Conservation (phyloP, 2,888 invertebrate species). For the Drosophila quasianomalipes region DNA sequence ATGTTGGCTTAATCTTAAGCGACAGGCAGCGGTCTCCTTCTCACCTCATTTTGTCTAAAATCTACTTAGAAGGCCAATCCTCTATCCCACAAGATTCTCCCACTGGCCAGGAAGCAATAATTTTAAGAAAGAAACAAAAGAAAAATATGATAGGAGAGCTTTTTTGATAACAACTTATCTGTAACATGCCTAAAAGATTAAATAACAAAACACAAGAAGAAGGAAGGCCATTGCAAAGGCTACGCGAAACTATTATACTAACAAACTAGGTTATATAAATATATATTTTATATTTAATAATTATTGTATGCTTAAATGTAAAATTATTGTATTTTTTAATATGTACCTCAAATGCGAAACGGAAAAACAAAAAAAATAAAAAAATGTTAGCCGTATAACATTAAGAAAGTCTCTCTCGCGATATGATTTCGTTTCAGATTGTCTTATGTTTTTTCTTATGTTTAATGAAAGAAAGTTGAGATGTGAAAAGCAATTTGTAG, state of each 20-base stretch:
- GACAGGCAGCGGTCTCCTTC: not conserved
- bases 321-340: conserved; percentile 79
- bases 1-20: conserved; percentile 23
- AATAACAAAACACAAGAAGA: not conserved
- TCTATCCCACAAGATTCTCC: conserved; percentile 20
- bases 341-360: conserved; percentile 69
- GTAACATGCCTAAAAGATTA: conserved; percentile 30
- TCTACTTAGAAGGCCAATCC: conserved; percentile 3
- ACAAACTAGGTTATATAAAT: conserved; percentile 72
- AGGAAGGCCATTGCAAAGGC: conserved; percentile 23
- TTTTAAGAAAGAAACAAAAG: conserved; percentile 37
- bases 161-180: conserved; percentile 47
- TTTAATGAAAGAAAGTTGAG: conserved; percentile 27
- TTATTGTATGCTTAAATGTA: conserved; percentile 79
- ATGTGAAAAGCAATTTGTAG: conserved; percentile 54
- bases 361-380: conserved; percentile 6
- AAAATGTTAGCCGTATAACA: conserved; percentile 1
- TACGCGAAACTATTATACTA: conserved; percentile 67
- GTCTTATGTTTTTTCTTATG: conserved; percentile 39
- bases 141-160: conserved; percentile 20
- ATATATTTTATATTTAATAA: conserved; percentile 74
- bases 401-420: conserved; percentile 18
- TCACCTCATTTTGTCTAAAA: conserved; percentile 10
- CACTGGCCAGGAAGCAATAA: conserved; percentile 59
- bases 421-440: conserved; percentile 29